phyloP scores from a whole-genome alignment of 1,140 invertebrate genomes.

The Pogonomyrmex californicus region DNA sequence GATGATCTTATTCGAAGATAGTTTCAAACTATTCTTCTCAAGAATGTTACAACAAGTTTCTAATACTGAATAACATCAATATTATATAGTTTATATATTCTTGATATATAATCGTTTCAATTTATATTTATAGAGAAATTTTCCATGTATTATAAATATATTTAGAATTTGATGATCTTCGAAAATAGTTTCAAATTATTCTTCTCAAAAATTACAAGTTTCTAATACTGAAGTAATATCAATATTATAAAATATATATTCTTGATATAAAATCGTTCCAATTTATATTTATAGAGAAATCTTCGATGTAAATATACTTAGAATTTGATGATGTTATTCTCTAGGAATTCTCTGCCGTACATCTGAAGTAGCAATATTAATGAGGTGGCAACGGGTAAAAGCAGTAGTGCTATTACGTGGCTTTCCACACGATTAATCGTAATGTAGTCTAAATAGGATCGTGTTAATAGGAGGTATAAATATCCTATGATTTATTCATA shows the following conservation, averaged over 20 bases:
- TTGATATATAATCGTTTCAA: no score
- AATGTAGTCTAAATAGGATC: conserved; percentile 5
- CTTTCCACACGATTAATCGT: conserved; percentile 40
- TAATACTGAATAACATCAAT: no score
- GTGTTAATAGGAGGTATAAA: conserved; percentile 45
- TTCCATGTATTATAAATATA: neutral
- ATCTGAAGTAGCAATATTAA: conserved; percentile 27
- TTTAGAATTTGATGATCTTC: neutral
- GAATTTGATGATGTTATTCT: neutral
- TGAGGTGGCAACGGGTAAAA: conserved; percentile 19
- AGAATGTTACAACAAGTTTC: no score
- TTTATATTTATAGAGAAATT: neutral
- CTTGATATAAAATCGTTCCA: no score
- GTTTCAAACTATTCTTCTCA: no score
- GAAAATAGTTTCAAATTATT: no score
- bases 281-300: neutral
- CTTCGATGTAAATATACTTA: neutral
- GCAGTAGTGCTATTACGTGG: conserved; percentile 32
- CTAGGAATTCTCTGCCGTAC: neutral
- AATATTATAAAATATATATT: no score
- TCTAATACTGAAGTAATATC: no score
- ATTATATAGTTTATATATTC: no score
- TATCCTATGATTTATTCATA: conserved; percentile 47
- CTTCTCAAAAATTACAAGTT: no score
- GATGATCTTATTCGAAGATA: no score